These are phyloP conservation scores for Cephus rjabovi DNA, from an alignment of 2,888 invertebrate genomes.

Conservation along the genomic window DNA sequence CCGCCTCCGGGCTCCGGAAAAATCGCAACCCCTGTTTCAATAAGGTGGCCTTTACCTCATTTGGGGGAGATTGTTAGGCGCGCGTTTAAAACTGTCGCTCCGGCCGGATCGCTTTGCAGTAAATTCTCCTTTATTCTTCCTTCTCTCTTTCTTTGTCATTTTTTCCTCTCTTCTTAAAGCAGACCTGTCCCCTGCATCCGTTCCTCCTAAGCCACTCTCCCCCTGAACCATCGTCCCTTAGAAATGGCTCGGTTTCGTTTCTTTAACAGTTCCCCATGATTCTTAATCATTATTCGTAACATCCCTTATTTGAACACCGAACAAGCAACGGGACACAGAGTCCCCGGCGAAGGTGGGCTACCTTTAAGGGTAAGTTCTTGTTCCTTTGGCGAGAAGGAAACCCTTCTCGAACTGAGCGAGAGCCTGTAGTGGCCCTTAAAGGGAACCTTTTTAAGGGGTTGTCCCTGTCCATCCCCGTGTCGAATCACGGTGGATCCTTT, in stretches of 20 bases:
- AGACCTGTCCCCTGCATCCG: constrained; percentile 8
- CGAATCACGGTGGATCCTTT: constrained; percentile 60
- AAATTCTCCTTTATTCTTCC: constrained; percentile 43
- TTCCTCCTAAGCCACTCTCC: not conserved
- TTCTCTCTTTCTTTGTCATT: not conserved
- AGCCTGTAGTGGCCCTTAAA: constrained; percentile 40
- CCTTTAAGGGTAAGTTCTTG: not conserved
- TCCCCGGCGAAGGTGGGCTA: not conserved
- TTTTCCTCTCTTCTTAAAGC: constrained; percentile 11
- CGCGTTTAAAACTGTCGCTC: constrained; percentile 61
- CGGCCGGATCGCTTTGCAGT: constrained; percentile 58
- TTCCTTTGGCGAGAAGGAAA: constrained; percentile 29
- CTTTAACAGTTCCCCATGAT: not conserved
- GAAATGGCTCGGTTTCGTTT: not conserved
- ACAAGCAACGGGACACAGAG: not conserved
- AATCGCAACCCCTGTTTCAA: constrained; percentile 67
- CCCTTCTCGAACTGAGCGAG: constrained; percentile 43
- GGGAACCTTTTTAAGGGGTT: constrained; percentile 56
- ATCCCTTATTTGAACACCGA: not conserved
- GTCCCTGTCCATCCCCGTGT: constrained; percentile 51
- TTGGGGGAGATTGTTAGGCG: constrained; percentile 64
- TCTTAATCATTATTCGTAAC: not conserved
- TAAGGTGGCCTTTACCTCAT: constrained; percentile 67
- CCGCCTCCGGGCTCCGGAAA: constrained; percentile 61
- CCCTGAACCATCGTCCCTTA: not conserved